Conservation (phyloP, 2,797 vertebrate genomes). For the Chrysocyon brachyurus region DNA sequence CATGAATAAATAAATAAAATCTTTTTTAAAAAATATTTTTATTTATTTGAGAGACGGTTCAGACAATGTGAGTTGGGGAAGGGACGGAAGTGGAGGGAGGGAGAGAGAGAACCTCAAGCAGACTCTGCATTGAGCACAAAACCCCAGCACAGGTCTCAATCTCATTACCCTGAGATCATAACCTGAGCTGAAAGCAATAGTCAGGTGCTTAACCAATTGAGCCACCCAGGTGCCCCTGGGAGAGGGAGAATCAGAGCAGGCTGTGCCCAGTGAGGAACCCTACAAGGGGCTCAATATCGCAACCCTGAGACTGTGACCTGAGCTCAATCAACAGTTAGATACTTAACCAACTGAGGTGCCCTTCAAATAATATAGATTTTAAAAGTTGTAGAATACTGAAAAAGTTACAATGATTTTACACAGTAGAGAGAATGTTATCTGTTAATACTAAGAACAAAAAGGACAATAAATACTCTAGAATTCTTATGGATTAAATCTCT, state of each 20-base stretch:
- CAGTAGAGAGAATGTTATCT: not conserved
- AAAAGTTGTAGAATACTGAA: not conserved
- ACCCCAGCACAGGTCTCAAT: not conserved
- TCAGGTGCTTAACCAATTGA: not conserved
- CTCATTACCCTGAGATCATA: not conserved
- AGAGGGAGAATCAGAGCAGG: too few relatives aligned
- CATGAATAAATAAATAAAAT: too few relatives aligned
- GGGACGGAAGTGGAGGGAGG: not conserved
- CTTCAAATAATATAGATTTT: not conserved
- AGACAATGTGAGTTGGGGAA: not conserved
- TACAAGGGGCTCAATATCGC: too few relatives aligned
- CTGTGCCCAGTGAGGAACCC: too few relatives aligned
- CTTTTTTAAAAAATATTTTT: not conserved
- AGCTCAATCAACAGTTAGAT: too few relatives aligned
- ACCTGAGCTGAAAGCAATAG: not conserved
- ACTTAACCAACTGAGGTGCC: too few relatives aligned
- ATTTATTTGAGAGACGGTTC: not conserved
- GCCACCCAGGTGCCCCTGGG: not conserved
- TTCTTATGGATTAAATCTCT: not conserved
- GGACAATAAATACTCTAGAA: not conserved
- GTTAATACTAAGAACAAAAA: slow-evolving; percentile 15
- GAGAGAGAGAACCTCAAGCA: not conserved
- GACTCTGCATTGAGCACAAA: not conserved
- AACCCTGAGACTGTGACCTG: too few relatives aligned
- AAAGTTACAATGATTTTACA: not conserved